Conservation (phyloP, 2,113 vertebrate species). For the Daubentonia madagascariensis region DNA sequence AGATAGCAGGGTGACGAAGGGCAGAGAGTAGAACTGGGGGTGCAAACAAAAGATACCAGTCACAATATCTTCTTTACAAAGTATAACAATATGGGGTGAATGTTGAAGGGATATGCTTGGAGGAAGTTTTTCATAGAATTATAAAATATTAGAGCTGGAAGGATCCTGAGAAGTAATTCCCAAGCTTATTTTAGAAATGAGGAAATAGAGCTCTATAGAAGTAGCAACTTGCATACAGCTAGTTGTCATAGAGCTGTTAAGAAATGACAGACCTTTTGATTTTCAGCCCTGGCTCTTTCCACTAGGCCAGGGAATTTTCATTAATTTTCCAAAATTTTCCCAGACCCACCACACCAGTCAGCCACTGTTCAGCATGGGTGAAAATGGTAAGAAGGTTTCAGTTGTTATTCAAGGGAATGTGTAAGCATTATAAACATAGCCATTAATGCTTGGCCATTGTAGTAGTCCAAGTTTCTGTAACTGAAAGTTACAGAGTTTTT, state of each 20-base stretch:
- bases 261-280: not conserved
- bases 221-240: not conserved
- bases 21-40: not conserved
- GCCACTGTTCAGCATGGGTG: not conserved
- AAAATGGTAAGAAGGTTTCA: not conserved
- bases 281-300: not conserved
- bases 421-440: not conserved
- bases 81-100: not conserved
- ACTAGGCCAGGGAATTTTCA: not conserved
- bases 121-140: not conserved
- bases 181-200: not conserved
- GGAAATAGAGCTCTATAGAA: not conserved
- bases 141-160: not conserved
- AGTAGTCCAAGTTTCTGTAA: not conserved
- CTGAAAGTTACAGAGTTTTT: not conserved
- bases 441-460: not conserved
- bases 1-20: not conserved
- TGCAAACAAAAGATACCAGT: not conserved
- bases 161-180: not conserved
- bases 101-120: not conserved
- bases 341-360: not conserved
- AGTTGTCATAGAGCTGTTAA: not conserved
- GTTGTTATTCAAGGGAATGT: not conserved
- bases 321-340: not conserved
- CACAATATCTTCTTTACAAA: not conserved